These are phyloP conservation scores for Gymnarchus niloticus DNA, from an alignment of 2,113 vertebrate genomes.

Conservation along the genomic window DNA sequence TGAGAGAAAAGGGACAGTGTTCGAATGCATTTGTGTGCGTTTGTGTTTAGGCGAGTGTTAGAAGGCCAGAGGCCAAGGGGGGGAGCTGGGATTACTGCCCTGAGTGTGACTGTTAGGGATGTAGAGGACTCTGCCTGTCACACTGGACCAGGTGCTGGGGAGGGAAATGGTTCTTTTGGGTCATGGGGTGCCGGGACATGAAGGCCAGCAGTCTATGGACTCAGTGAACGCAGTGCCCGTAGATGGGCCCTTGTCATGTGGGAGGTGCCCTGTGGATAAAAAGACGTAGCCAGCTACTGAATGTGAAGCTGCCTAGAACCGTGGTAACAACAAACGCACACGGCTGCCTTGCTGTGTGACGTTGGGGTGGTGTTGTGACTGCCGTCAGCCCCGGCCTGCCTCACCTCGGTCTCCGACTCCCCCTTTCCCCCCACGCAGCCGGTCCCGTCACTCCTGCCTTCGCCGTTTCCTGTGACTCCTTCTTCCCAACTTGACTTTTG, in stretches of 20 bases:
- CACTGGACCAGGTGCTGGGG: not conserved
- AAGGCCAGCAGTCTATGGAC: not conserved
- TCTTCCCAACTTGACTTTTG: not conserved
- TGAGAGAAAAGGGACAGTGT: constrained; percentile 1
- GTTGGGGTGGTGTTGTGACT: not conserved
- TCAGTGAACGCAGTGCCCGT: no score
- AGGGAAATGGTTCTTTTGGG: not conserved
- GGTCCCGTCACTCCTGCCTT: not conserved
- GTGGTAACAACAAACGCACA: not conserved
- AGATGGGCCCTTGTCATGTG: no score
- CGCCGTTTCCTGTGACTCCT: not conserved
- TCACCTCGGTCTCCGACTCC: not conserved
- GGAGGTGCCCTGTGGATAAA: not conserved
- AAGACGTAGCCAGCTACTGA: not conserved
- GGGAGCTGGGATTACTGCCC: not conserved
- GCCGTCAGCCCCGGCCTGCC: not conserved
- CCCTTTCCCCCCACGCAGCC: not conserved
- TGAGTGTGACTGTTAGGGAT: constrained; percentile 12
- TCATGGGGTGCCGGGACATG: not conserved
- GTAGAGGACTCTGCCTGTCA: not conserved
- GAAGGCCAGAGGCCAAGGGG: not conserved
- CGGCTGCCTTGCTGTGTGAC: not conserved
- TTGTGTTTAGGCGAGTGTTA: not conserved
- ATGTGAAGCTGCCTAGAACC: not conserved
- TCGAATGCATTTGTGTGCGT: not conserved